These are phyloP conservation scores for Pomacea maculata DNA, from an alignment of 1,140 invertebrate species.

Conservation along the genomic window DNA sequence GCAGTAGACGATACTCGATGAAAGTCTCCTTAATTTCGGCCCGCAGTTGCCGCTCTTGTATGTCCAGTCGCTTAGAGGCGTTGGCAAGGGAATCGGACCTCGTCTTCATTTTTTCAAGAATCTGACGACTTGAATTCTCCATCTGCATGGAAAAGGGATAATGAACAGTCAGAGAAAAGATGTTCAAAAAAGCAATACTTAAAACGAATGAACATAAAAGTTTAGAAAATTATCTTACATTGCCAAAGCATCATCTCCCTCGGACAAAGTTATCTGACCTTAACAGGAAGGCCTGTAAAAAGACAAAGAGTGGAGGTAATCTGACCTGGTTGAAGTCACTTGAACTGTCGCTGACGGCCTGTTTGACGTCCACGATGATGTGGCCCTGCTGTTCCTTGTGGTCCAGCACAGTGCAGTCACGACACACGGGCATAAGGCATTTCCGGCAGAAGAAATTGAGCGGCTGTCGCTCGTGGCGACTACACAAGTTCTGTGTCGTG, in stretches of 20 bases:
- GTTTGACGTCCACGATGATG: constrained; percentile 52
- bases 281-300: too few relatives aligned
- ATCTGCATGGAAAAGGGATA: constrained; percentile 18
- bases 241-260: too few relatives aligned
- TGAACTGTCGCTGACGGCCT: constrained; percentile 49
- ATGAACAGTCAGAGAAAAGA: too few relatives aligned
- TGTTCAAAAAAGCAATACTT: too few relatives aligned
- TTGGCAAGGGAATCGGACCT: constrained; percentile 51
- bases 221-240: too few relatives aligned
- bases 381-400: constrained; percentile 59
- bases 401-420: constrained; percentile 61
- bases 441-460: constrained; percentile 61
- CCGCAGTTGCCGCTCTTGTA: constrained; percentile 51
- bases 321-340: constrained; percentile 42
- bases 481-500: constrained; percentile 54
- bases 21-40: constrained; percentile 57
- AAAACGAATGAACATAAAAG: too few relatives aligned
- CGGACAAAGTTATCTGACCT: too few relatives aligned
- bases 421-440: constrained; percentile 55
- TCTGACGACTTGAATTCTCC: constrained; percentile 48
- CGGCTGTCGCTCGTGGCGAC: constrained; percentile 58
- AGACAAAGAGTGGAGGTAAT: background rate
- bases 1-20: constrained; percentile 56
- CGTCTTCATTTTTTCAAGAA: constrained; percentile 50
- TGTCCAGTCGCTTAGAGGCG: constrained; percentile 56